These are phyloP conservation scores for Procambarus virginalis DNA, from an alignment of 1,140 invertebrate species.

Conservation along the genomic window DNA sequence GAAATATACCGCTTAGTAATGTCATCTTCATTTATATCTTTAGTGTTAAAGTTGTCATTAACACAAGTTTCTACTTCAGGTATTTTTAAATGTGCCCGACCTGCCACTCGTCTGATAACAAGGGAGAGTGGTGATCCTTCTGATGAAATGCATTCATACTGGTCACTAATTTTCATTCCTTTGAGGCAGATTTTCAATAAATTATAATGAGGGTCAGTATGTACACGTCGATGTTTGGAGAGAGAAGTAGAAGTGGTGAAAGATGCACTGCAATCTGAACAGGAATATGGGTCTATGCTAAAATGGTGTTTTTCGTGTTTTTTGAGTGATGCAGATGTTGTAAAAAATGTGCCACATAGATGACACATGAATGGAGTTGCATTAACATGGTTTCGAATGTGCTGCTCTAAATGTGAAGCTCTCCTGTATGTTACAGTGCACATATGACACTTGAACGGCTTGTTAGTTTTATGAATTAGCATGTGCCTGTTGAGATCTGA, in stretches of 20 bases:
- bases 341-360: constrained; percentile 12
- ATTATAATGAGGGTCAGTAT: neutral
- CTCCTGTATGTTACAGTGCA: constrained; percentile 1
- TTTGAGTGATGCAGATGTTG: neutral
- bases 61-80: too few relatives aligned
- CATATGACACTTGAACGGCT: constrained; percentile 7
- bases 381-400: constrained; percentile 15
- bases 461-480: constrained; percentile 1
- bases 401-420: constrained; percentile 17
- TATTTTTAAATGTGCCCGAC: too few relatives aligned
- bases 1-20: too few relatives aligned
- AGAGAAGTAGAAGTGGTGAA: constrained; percentile 19
- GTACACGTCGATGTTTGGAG: constrained; percentile 14
- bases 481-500: constrained; percentile 5
- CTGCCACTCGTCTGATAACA: neutral
- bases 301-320: constrained; percentile 21
- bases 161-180: neutral
- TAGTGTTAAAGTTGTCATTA: too few relatives aligned
- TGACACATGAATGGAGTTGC: constrained; percentile 7
- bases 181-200: neutral
- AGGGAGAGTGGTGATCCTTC: constrained; percentile 14
- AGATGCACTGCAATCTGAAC: constrained; percentile 6
- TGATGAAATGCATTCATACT: constrained; percentile 15
- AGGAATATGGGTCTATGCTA: constrained; percentile 12
- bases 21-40: too few relatives aligned